Base-by-base conservation (phyloP, 2,888 invertebrate genomes). In the Pterobdella sp. region DNA sequence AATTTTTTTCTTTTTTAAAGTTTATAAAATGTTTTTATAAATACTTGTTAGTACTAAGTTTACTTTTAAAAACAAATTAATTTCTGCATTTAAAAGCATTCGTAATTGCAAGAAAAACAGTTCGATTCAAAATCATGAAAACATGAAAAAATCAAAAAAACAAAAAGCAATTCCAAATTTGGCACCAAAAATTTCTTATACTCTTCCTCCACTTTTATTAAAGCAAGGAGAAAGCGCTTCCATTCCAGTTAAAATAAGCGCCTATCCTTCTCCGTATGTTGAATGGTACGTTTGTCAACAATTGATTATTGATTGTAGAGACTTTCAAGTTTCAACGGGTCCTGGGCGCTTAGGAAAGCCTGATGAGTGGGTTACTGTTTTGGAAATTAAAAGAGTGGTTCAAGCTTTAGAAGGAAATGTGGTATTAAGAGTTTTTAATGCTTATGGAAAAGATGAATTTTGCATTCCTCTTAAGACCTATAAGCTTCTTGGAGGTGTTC, bases 211-310 rank as follows among this genome's bases (percentile, higher is more conserved):
- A 32, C 32, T 70, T 26, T 18, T 70, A 32, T 49, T 70, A 32
- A 70, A 70, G 49, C 52, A 70, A 70, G 29, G 29, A n/a, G 37
- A 70, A 35, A 36, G 42, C 4, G 70, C 70, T 31, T 56, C 70
- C 29, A 70, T 70, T 37, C 70, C 70, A 26, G 49, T 70, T 34
- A 70, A 70, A 22, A 37, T 70, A 52, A 70, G 32, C 49, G 70
- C 42, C n/a, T 49, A 22, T 31, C 70, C 70, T 34, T 42, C 1
- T 42, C 70, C 70, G 1, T 22, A 2, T 10, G 18, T 70, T 4
- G 32, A 35, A n/a, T 70, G 70, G 70, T 42, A 32, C 1, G 70
- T 70, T 7, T 26, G 52, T 22, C 49, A 42, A 22, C 49, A 42
- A 42, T 22, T 7, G 10, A 22, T 42, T 14, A 42, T 42, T 14